These are phyloP conservation scores for Andrena chrysosceles DNA, from an alignment of 2,888 invertebrate genomes.

Conservation along the genomic window DNA sequence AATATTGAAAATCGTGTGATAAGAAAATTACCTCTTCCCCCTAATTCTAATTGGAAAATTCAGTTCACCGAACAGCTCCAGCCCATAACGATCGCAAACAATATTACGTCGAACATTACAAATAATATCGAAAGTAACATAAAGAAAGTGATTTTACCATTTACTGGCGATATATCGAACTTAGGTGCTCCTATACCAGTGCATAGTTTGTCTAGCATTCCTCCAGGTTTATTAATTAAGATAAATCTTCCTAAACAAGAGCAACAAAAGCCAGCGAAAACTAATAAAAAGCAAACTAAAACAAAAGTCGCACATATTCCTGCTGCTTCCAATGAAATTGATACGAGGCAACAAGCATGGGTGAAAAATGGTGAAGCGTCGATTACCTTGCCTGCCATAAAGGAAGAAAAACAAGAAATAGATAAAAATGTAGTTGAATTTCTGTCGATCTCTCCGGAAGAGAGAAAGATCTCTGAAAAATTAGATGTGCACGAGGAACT, in stretches of 20 bases:
- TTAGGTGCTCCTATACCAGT: constrained; percentile 83
- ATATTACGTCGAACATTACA: constrained; percentile 68
- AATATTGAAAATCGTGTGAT: constrained; percentile 76
- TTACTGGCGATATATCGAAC: constrained; percentile 81
- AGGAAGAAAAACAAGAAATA: constrained; percentile 45
- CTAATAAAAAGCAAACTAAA: constrained; percentile 58
- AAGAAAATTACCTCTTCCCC: constrained; percentile 81
- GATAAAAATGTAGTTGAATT: constrained; percentile 65
- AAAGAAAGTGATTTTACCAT: constrained; percentile 83
- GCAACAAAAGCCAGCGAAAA: constrained; percentile 60
- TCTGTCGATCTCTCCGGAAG: constrained; percentile 68
- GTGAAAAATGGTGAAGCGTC: constrained; percentile 56
- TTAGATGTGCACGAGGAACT: constrained; percentile 68
- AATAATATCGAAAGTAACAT: constrained; percentile 74
- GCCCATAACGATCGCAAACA: constrained; percentile 80
- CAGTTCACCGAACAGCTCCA: constrained; percentile 81
- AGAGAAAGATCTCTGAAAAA: constrained; percentile 51
- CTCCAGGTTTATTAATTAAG: constrained; percentile 82
- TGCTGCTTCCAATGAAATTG: constrained; percentile 39
- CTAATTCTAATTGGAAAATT: constrained; percentile 80
- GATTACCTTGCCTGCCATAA: constrained; percentile 25
- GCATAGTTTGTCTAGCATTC: constrained; percentile 82
- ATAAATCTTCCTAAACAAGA: constrained; percentile 81
- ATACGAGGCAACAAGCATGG: constrained; percentile 43
- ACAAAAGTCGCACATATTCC: constrained; percentile 53